A percentile compares a stretch with the other conserved stretches of the same genome.
Evolutionary conservation across 2,797 vertebrate species (phyloP).

Genomic region (Remorina albescens): DNA sequence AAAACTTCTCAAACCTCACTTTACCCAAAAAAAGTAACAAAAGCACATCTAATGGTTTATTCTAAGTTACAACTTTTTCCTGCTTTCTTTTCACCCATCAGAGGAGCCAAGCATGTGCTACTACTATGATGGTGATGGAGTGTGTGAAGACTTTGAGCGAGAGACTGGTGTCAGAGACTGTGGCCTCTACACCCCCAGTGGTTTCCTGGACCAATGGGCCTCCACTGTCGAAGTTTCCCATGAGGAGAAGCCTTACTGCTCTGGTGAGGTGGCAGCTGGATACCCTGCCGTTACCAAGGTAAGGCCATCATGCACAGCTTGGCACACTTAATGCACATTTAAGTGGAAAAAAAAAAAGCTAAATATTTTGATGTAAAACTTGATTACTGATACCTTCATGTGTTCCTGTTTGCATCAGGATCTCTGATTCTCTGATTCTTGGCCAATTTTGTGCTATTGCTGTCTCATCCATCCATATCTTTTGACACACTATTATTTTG

Average conservation of each 20-base stretch:
- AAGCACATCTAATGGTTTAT: not conserved
- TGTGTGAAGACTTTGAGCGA: constrained; percentile 97
- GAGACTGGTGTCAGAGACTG: constrained; percentile 97
- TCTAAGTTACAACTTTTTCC: not conserved
- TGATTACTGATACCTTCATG: not conserved
- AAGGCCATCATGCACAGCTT: constrained; percentile 55
- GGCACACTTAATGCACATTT: too few relatives aligned
- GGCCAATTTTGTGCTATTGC: not conserved
- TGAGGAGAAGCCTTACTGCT: constrained; percentile 92
- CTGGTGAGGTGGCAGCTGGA: constrained; percentile 93
- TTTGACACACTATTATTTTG: not conserved
- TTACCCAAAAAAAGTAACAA: not conserved
- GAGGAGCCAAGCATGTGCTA: constrained; percentile 97
- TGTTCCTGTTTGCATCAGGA: not conserved
- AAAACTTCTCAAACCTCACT: not conserved
- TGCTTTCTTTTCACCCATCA: constrained; percentile 68
- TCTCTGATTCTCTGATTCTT: constrained; percentile 2
- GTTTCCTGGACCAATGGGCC: constrained; percentile 97
- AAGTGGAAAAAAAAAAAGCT: too few relatives aligned
- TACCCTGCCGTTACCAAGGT: constrained; percentile 97
- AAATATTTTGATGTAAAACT: not conserved
- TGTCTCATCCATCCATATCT: constrained; percentile 1
- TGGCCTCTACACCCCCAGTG: constrained; percentile 95
- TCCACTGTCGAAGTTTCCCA: constrained; percentile 92
- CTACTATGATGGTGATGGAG: constrained; percentile 96